phyloP scores from a whole-genome alignment of 2,113 vertebrate species.

The Spermophilus dauricus region DNA sequence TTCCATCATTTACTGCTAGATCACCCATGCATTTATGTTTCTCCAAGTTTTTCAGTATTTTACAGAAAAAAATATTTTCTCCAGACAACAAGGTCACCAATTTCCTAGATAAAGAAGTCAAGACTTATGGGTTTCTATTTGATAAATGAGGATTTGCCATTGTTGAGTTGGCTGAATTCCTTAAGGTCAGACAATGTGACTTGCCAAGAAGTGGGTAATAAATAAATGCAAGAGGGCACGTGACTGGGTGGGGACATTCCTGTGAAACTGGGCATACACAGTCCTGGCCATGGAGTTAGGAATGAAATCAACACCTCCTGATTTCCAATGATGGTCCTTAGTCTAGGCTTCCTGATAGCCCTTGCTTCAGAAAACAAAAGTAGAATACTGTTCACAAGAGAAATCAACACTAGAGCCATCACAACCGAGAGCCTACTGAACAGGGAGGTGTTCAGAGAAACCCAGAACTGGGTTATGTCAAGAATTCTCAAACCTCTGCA shows the following conservation, averaged over 20 bases:
- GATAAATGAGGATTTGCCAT: not conserved
- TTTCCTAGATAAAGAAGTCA: not conserved
- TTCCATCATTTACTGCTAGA: not conserved
- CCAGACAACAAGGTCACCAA: not conserved
- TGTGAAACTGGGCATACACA: not conserved
- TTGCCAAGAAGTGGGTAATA: not conserved
- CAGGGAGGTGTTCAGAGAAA: not conserved
- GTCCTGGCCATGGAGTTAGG: not conserved
- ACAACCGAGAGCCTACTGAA: not conserved
- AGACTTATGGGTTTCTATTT: not conserved
- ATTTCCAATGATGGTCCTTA: not conserved
- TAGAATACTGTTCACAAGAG: not conserved
- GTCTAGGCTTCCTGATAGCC: not conserved
- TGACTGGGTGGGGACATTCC: fast-evolving
- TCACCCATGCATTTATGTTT: not conserved
- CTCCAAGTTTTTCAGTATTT: not conserved
- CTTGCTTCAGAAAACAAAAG: not conserved
- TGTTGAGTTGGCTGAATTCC: not conserved
- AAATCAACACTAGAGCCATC: not conserved
- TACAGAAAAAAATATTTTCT: not conserved
- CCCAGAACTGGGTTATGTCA: not conserved
- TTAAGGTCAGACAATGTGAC: not conserved
- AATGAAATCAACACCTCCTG: not conserved
- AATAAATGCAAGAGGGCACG: not conserved
- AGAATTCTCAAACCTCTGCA: not conserved